These are phyloP conservation scores for Callionymus lyra DNA, from an alignment of 2,113 vertebrate genomes.

Conservation along the genomic window DNA sequence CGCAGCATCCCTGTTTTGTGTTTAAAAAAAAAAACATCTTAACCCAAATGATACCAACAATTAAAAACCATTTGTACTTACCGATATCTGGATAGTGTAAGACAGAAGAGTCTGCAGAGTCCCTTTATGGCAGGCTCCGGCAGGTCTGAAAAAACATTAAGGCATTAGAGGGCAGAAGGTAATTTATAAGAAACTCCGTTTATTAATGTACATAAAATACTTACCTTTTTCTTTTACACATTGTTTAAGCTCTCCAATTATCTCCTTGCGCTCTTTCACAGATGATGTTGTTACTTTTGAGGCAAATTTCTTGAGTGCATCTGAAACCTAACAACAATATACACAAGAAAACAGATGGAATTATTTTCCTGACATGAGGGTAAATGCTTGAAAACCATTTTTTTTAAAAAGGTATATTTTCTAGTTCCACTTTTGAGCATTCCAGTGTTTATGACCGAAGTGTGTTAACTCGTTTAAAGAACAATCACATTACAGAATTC, in stretches of 20 bases:
- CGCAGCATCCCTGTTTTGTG: constrained; percentile 83
- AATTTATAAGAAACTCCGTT: background rate
- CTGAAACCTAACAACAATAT: constrained; percentile 83
- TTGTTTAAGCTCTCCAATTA: constrained; percentile 78
- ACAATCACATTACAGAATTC: too few species aligned
- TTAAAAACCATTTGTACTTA: constrained; percentile 35
- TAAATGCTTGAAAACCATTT: too few species aligned
- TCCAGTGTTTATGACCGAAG: too few species aligned
- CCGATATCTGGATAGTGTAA: constrained; percentile 93
- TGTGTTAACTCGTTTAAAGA: too few species aligned
- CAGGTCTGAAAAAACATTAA: constrained; percentile 41
- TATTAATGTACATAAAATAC: background rate
- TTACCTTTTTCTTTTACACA: constrained; percentile 86
- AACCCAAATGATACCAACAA: background rate
- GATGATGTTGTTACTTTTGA: constrained; percentile 90
- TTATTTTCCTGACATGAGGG: background rate
- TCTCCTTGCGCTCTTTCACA: constrained; percentile 84
- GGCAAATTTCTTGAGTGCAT: constrained; percentile 91
- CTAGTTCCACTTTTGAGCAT: too few species aligned
- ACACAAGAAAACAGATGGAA: too few species aligned
- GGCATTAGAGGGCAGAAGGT: background rate
- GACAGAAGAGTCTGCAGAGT: constrained; percentile 91
- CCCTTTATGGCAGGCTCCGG: constrained; percentile 89
- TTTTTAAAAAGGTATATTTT: too few species aligned
- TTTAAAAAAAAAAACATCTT: background rate